A percentile compares a stretch with the other conserved stretches of the same genome.
Evolutionary conservation across 2,888 invertebrate species (phyloP).

Genomic region (Hydriomena furcata): DNA sequence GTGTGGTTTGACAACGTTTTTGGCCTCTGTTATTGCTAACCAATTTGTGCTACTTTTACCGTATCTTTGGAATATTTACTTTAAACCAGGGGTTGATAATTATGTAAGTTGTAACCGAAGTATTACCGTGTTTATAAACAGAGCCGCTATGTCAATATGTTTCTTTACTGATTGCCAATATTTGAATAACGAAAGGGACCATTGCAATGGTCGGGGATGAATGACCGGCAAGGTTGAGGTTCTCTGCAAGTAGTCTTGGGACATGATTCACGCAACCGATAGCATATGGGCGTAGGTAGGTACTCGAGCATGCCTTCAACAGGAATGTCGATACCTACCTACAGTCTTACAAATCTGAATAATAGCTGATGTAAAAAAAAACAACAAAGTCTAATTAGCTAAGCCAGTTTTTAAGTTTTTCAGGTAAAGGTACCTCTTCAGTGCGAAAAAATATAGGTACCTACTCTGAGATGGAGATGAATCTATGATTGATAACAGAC

Average conservation of each 20-base stretch:
- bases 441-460: too few species aligned
- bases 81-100: too few species aligned
- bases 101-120: background rate
- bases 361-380: background rate
- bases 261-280: conserved; percentile 58
- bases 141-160: conserved; percentile 29
- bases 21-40: too few species aligned
- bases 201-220: conserved; percentile 57
- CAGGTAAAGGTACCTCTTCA: too few species aligned
- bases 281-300: conserved; percentile 21
- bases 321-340: conserved; percentile 23
- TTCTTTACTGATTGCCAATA: conserved; percentile 22
- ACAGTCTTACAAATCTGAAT: background rate
- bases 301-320: conserved; percentile 19
- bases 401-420: too few species aligned
- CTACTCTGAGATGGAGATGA: too few species aligned
- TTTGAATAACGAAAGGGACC: conserved; percentile 33
- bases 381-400: background rate
- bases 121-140: too few species aligned
- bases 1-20: too few species aligned
- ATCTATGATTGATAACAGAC: too few species aligned
- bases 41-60: too few species aligned
- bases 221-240: conserved; percentile 74
- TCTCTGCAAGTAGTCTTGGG: conserved; percentile 50
- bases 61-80: too few species aligned